A percentile compares a stretch with the other conserved stretches of the same genome.
Evolutionary conservation across 2,888 invertebrate species (phyloP).

Genomic region (Nephrotoma guestfalica): DNA sequence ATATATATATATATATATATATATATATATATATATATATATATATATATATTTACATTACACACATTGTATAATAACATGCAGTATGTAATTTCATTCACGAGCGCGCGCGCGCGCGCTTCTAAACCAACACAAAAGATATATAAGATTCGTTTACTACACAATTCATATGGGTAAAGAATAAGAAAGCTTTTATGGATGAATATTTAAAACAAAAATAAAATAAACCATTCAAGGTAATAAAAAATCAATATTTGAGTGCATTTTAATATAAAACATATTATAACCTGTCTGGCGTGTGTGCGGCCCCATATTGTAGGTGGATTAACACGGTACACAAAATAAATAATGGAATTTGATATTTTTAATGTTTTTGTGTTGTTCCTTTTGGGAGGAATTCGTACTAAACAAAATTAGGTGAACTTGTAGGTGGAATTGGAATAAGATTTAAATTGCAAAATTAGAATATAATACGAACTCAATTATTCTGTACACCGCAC

Average conservation of each 20-base stretch:
- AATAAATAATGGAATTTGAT: not conserved
- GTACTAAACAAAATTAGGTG: not conserved
- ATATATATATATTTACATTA: not conserved
- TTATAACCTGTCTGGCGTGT: not conserved
- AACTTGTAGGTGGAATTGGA: not conserved
- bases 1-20: no score
- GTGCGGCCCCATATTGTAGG: not conserved
- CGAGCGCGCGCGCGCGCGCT: not conserved
- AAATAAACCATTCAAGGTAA: not conserved
- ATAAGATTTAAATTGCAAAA: not conserved
- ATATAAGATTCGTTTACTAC: not conserved
- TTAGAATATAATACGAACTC: not conserved
- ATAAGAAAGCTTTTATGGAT: not conserved
- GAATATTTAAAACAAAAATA: not conserved
- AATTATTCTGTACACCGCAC: not conserved
- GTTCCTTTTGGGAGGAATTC: not conserved
- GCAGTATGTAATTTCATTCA: not conserved
- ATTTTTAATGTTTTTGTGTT: not conserved
- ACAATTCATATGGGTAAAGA: not conserved
- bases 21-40: not conserved
- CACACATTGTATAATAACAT: not conserved
- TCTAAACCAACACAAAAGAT: not conserved
- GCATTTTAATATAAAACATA: not conserved
- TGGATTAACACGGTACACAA: not conserved
- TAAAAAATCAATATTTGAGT: not conserved